Base-by-base conservation (phyloP, 1,140 invertebrate species). In the Diorhabda sublineata region DNA sequence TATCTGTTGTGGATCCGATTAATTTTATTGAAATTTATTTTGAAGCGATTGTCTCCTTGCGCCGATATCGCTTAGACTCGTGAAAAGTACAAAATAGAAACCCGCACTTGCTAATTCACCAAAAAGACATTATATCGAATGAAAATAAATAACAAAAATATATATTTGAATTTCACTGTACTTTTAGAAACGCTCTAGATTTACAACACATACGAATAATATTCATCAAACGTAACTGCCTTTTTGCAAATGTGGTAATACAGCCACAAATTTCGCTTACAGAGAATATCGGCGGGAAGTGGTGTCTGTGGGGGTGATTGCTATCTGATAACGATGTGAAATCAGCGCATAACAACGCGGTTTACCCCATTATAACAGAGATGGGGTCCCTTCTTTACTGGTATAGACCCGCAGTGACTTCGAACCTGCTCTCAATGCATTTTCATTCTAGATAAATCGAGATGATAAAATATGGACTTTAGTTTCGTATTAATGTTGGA, bases 331-430 rank as follows among this genome's bases (percentile, higher is more conserved):
- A 74, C 69, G 70, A 73, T 70, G 76, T 79, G 76, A 80, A 80
- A 80, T 79, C 78, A 76, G 77, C 77, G 78, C 78, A 79, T 79
- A 80, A 80, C 78, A 79, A 80, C 78, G 78, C 75, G 78, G 78
- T 80, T 79, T 78, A 80, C 76, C 78, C 77, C 75, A 80, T 80
- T 80, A 80, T 78, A 79, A 80, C 74, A 70, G 68, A 67, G 69
- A 71, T 56, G 58, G 43, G 66, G 66, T 69, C 67, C 68, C 71
- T 69, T 71, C 69, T 73, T 75, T 64, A 67, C 74, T 66, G 69
- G 62, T 68, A 68, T 66, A 67, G 63, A 71, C 73, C 73, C 66
- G 70, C 66, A 69, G 68, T 61, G 67, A 70, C 72, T 69, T 75
- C 74, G 41, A 42, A 62, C 68, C 67, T 66, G 67, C 73, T 72